Base-by-base conservation (phyloP, 2,113 vertebrate genomes). In the Neolamprologus sp. region DNA sequence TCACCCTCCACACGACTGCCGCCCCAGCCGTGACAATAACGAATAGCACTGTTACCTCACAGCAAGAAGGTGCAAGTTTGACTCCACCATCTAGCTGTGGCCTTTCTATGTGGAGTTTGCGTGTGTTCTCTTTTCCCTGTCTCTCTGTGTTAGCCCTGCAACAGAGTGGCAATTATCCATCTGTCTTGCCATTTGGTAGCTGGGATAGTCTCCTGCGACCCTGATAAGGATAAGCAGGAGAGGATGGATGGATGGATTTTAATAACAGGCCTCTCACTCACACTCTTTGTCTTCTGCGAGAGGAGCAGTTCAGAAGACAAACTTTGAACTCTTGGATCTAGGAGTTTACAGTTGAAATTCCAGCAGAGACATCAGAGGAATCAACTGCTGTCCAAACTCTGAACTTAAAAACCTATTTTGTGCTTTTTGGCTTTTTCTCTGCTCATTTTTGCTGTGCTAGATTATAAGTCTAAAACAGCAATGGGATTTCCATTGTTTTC, bases 301-400 rank as follows among this genome's bases (percentile, higher is more conserved):
- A 35, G 17, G 58, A 35, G 58, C 30, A 63, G 16, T 63, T 63
- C 58, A 63, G 58, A 63, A 63, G 58, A 35, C 58, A 63, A 35
- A 63, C 30, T n/a, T 63, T 35, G 4, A 35, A 63, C 30, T 35
- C 58, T 63, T 33, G 28, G 58, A 63, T n/a, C 9, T 63, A n/a
- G 30, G 58, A n/a, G 6, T 63, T 63, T 63, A 7, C 6, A 35
- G 58, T n/a, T n/a, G 9, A 63, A 63, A 63, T 63, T 63, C 58
- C 28, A 63, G 9, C 30, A 63, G 30, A 35, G 58, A 63, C 28
- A 35, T 17, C 14, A 30, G 14, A 30, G 14, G 26, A 60, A 60
- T 35, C 10, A 63, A 63, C 58, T 0, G 0, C 58, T 0, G 30
- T 33, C 30, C 58, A 63, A 63, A 63, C 9, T 35, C 28, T n/a